Evolutionary conservation across 2,888 invertebrate genomes (phyloP), one percentile per base, ranked within the genome.

Genomic region (Xanthia togata): DNA sequence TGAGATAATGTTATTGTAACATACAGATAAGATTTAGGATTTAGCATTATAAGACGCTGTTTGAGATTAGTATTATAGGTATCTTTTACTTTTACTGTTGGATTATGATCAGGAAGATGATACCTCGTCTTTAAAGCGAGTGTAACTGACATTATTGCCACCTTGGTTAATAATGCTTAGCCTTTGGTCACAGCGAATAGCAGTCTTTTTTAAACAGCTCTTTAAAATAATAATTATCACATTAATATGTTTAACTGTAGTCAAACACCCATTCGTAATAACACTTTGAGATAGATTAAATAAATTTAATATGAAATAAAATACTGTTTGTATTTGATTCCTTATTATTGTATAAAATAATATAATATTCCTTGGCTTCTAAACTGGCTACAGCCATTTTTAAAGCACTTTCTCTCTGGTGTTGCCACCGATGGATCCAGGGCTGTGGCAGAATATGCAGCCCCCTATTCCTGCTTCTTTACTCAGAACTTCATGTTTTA

Each of bases 311-410:
- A 35, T 35, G n/a, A 23, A 62, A 35, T 14, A 35, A 63, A 38
- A 4, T 8, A 62, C 14, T 17, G 9, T n/a, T n/a, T 38, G 4
- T 63, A 26, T 59, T 41, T 26, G 5, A 23, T 41, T 44, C 31
- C 2, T 44, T 31, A 17, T 11, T 31, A 17, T 41, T 63, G 23
- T 60, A 23, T 44, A 31, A 44, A 63, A 63, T 44, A 31, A 4
- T 5, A 31, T 62, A 3, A 70, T 23, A 23, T 23, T 41, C 17
- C n/a, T 14, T 14, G 14, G 65, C 47, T 50, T 50, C 14, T 65
- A 64, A 65, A 65, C 65, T 71, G 9, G 26, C 35, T 50, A 11
- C 20, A 67, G 67, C 38, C 47, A 71, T 71, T 67, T 23, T 38
- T 38, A 67, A 53, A 67, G 50, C 67, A 26, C 67, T 38, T 23